Evolutionary conservation across 2,113 vertebrate species (phyloP).

Genomic region (Cyphomyrus plagiostoma): DNA sequence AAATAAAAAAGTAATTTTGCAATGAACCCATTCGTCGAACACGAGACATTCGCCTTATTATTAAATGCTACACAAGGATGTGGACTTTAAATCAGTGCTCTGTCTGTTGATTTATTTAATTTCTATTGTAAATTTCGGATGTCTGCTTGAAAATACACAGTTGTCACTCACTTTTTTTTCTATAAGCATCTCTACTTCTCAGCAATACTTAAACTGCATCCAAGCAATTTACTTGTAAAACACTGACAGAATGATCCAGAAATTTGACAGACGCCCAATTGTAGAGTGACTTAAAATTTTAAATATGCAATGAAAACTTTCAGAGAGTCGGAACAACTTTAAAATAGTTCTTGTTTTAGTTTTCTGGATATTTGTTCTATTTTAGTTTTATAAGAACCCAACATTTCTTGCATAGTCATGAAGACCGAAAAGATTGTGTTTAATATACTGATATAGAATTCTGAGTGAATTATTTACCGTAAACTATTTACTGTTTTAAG

Average conservation of each 20-base stretch:
- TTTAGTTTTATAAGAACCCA: background rate
- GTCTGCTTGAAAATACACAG: background rate
- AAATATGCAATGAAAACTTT: background rate
- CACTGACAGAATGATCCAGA: background rate
- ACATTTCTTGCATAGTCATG: background rate
- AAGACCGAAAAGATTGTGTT: background rate
- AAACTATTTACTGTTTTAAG: background rate
- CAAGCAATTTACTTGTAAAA: background rate
- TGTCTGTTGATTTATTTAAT: background rate
- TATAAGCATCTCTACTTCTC: background rate
- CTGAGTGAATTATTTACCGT: background rate
- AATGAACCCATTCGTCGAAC: background rate
- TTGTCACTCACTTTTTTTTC: background rate
- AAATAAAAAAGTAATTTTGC: background rate
- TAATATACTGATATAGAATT: background rate
- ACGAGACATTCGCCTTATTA: background rate
- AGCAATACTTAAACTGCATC: background rate
- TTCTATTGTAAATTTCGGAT: background rate
- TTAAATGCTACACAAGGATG: background rate
- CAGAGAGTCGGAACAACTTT: background rate
- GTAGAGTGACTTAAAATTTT: background rate
- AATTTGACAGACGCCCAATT: background rate
- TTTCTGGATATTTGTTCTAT: background rate
- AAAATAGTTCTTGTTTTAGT: background rate
- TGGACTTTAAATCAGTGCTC: background rate